phyloP scores from a whole-genome alignment of 2,888 invertebrate genomes.

The Hermaeophaga mercurialis region DNA sequence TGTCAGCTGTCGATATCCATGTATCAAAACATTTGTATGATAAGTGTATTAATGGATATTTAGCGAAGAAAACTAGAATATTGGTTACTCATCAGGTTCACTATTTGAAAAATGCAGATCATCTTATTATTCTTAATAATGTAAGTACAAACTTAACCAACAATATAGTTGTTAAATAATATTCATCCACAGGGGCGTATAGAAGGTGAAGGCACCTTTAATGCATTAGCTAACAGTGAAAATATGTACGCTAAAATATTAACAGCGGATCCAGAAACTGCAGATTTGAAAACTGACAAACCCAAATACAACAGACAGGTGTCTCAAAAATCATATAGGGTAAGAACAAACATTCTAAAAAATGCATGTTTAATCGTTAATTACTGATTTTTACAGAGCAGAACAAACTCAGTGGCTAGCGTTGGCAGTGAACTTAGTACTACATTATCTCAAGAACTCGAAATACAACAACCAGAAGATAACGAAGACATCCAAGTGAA shows the following conservation, averaged over 20 bases:
- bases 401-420: slow-evolving; percentile 40
- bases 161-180: too few relatives aligned
- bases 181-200: slow-evolving; percentile 57
- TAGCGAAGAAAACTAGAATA: slow-evolving; percentile 72
- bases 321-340: slow-evolving; percentile 6
- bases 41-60: slow-evolving; percentile 72
- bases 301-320: neutral
- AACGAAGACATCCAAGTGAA: slow-evolving; percentile 57
- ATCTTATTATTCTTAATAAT: slow-evolving; percentile 68
- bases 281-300: slow-evolving; percentile 42
- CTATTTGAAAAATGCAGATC: slow-evolving; percentile 70
- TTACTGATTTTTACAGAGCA: neutral
- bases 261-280: slow-evolving; percentile 49
- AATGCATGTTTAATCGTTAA: too few relatives aligned
- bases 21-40: slow-evolving; percentile 80
- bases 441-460: slow-evolving; percentile 42
- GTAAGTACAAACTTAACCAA: too few relatives aligned
- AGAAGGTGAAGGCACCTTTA: slow-evolving; percentile 58
- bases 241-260: slow-evolving; percentile 60
- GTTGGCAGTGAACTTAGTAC: slow-evolving; percentile 53
- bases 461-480: slow-evolving; percentile 46
- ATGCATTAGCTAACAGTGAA: slow-evolving; percentile 56
- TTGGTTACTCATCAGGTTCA: slow-evolving; percentile 90
- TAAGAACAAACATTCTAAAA: slow-evolving; percentile 10
- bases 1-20: slow-evolving; percentile 82